Base-by-base conservation (phyloP, 2,888 invertebrate species). In the Andrena flavipes region DNA sequence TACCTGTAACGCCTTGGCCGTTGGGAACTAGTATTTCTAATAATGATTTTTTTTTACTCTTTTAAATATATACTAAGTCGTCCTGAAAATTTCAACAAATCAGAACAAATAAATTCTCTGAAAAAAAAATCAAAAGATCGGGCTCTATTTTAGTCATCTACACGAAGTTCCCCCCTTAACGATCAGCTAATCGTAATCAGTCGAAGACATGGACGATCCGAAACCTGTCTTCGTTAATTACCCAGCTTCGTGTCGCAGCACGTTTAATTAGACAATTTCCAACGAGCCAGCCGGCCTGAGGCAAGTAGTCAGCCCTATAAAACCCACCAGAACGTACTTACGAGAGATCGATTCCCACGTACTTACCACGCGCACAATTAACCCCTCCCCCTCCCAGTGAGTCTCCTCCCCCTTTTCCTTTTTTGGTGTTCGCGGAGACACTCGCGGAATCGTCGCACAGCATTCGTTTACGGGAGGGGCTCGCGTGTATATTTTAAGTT, bases 291-390 rank as follows among this genome's bases (percentile, higher is more conserved):
- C 73, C 73, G 49, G 67, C 8, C 68, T 23, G 20, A n/a, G 29
- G 49, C 35, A 63, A 67, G 64, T 70, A 49, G 51, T 70, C 60
- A 59, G 20, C 51, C n/a, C 51, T 56, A 10, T 23, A 23, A 20
- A 35, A 79, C 49, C 67, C 64, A 65, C 70, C 49, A 59, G 65
- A 59, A 64, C 51, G 76, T 86, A 84, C 76, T 84, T 84, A 82
- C 69, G 54, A 42, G 29, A 48, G 35, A 65, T 54, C 51, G 30
- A 76, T 65, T 64, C 62, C 42, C 64, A 64, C 48, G 35, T 68
- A 33, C 62, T 85, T 87, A 72, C 56, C 78, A 77, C 42, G 65
- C 76, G 79, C 84, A 82, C 78, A 84, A 82, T 49, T 76, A 80
- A 62, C 80, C 71, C 71, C 80, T 51, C 65, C 65, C 80, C 71